phyloP scores from a whole-genome alignment of 2,113 vertebrate genomes.

The Mastomys coucha region DNA sequence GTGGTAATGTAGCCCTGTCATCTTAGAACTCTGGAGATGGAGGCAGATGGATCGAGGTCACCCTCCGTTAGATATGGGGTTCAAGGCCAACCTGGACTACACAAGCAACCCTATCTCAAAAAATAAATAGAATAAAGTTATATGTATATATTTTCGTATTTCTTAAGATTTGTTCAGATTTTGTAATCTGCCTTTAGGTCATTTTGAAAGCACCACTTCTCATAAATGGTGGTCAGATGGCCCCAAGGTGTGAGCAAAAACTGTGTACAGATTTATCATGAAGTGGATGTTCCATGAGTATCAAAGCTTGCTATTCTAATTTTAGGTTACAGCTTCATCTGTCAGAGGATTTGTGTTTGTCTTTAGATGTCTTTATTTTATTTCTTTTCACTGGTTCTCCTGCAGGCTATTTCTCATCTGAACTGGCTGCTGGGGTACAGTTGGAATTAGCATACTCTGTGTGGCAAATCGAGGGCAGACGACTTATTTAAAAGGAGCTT shows the following conservation, averaged over 20 bases:
- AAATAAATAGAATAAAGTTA: not conserved
- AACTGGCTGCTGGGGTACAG: not conserved
- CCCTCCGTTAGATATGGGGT: not conserved
- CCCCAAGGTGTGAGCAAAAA: not conserved
- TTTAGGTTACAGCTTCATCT: slow-evolving; percentile 34
- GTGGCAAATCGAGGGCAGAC: not conserved
- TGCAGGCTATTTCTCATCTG: not conserved
- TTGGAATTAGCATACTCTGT: not conserved
- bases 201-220: slow-evolving; percentile 44
- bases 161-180: slow-evolving; percentile 13
- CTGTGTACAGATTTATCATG: not conserved
- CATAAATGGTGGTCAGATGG: not conserved
- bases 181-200: not conserved
- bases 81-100: not conserved
- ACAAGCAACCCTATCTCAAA: not conserved
- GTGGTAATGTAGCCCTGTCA: not conserved
- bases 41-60: not conserved
- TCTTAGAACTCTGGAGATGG: not conserved
- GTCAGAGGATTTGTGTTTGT: not conserved
- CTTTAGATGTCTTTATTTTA: slow-evolving; percentile 7
- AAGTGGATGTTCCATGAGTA: not conserved
- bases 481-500: not conserved
- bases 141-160: not conserved
- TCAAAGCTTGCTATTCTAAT: slow-evolving; percentile 20
- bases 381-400: slow-evolving; percentile 6